Evolutionary conservation across 2,797 vertebrate species (phyloP).

Genomic region (Xerus rutilus): DNA sequence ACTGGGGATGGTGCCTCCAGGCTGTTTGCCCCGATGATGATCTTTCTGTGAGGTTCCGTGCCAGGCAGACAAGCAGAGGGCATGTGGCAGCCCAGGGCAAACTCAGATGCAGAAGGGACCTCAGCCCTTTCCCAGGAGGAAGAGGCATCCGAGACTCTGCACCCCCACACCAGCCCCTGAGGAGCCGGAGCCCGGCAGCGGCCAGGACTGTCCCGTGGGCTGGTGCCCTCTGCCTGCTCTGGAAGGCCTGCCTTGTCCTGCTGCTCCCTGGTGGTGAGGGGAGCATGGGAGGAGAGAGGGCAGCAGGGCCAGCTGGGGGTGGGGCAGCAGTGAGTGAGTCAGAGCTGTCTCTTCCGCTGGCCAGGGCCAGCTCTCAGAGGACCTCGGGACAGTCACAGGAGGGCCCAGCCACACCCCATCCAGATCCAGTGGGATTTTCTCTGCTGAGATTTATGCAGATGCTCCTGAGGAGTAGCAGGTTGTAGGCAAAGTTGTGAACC

Average conservation of each 20-base stretch:
- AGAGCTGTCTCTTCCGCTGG: fast-evolving
- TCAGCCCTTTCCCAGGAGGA: fast-evolving
- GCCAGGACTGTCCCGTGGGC: fast-evolving
- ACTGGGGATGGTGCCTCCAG: fast-evolving
- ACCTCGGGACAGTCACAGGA: not conserved
- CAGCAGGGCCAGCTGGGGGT: fast-evolving
- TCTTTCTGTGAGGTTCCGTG: fast-evolving
- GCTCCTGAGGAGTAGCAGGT: not conserved
- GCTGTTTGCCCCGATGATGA: fast-evolving
- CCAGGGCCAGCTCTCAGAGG: not conserved
- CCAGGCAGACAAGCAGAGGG: not conserved
- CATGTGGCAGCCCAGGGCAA: not conserved
- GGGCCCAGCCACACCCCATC: fast-evolving
- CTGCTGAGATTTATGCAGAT: not conserved
- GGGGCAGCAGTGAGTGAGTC: fast-evolving
- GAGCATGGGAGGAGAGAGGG: not conserved
- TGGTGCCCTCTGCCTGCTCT: not conserved
- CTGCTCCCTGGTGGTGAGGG: not conserved
- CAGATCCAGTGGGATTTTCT: fast-evolving
- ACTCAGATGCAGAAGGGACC: too few relatives aligned
- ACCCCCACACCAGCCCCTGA: fast-evolving
- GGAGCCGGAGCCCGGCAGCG: fast-evolving
- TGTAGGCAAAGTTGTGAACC: fast-evolving
- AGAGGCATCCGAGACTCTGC: fast-evolving
- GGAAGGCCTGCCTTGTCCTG: fast-evolving